Evolutionary conservation across 2,888 invertebrate genomes (phyloP), one percentile per base, ranked within the genome.

Genomic region (Ethmia dodecea): DNA sequence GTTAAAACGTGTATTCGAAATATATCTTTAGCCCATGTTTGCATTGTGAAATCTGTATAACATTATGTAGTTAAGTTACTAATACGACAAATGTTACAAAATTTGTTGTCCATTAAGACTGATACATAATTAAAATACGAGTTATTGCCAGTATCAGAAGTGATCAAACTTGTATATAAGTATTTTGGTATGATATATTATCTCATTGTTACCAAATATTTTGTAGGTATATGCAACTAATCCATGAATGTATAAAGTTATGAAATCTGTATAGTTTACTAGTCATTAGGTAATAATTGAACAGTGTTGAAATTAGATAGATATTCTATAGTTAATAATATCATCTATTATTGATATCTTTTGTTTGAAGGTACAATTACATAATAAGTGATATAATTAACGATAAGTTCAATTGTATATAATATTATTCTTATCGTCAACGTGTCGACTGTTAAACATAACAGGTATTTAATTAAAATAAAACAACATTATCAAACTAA

Each of bases 171-270:
- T 66, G 61, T 62, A 64, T 66, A 63, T 28, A 72, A 69, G 81
- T 81, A 83, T 80, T 81, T 83, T 76, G 74, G 68, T 72, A 70
- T 79, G 75, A 66, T 73, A 32, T 32, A 13, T n/a, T 28, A 74
- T 84, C 80, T 80, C 84, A 80, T 68, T 83, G 86, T 86, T 86
- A 86, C 86, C 86, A 86, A 86, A 86, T 84, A 79, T 80, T 71
- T 77, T 79, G 77, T 86, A 79, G 63, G 78, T 73, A 64, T 66
- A 24, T 67, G 57, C 54, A 47, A 61, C 49, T 56, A 57, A 65
- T 60, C 44, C 60, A 54, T 65, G 60, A 60, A 54, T 65, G 61
- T 69, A 60, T 60, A 60, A 63, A 67, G 40, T 40, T 55, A 54
- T 57, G 53, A 60, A 53, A 63, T 67, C 61, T 80, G 68, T 76